A percentile compares a stretch with the other conserved stretches of the same genome.
phyloP scores from a whole-genome alignment of 2,113 vertebrate species.

The Bubo scandiacus region DNA sequence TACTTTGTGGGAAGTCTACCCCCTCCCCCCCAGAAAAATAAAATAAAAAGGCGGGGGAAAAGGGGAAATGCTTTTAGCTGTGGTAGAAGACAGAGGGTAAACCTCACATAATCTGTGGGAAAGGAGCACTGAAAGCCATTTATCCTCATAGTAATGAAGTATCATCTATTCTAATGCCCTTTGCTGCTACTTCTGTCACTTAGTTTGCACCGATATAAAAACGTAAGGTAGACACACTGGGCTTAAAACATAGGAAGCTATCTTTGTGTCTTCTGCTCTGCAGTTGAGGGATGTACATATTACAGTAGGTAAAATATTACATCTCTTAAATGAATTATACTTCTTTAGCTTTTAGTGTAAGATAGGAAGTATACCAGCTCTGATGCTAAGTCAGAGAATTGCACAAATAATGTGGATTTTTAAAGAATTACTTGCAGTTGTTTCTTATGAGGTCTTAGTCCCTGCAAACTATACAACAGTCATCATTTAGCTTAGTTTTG shows the following conservation, averaged over 20 bases:
- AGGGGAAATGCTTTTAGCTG: neutral
- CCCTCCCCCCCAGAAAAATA: neutral
- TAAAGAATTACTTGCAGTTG: neutral
- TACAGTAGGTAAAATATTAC: neutral
- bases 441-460: neutral
- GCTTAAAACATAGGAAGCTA: neutral
- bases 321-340: neutral
- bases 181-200: neutral
- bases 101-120: neutral
- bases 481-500: neutral
- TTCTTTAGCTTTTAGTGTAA: neutral
- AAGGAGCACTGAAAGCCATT: neutral
- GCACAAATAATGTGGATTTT: neutral
- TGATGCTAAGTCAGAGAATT: neutral
- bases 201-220: neutral
- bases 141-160: neutral
- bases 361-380: neutral
- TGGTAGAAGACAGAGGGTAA: neutral
- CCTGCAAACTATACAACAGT: neutral
- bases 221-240: rapidly evolving
- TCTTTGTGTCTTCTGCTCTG: neutral
- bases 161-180: neutral
- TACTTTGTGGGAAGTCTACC: neutral
- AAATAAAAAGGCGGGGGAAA: neutral
- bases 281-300: too few relatives aligned